Conservation (phyloP, 1,140 invertebrate genomes). For the Sarcophaga bullata region DNA sequence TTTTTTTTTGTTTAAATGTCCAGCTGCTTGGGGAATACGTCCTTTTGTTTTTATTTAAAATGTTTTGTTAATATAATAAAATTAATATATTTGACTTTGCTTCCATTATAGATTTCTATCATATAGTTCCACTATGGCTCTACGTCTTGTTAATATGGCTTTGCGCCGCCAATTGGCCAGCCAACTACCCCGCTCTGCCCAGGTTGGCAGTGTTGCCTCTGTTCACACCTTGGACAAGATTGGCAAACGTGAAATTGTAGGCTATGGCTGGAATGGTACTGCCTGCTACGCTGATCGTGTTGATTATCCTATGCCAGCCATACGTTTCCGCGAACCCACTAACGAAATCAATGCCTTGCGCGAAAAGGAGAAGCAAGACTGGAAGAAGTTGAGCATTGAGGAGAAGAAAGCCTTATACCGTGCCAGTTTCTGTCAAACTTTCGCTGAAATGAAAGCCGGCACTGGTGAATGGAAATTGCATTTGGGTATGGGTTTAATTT, state of each 20-base stretch:
- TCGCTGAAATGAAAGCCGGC: constrained; percentile 87
- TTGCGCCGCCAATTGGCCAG: constrained; percentile 56
- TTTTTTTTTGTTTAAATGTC: neutral
- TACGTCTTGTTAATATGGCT: constrained; percentile 57
- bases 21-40: too few species aligned
- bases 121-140: constrained; percentile 56
- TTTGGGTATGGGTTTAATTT: constrained; percentile 71
- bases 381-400: constrained; percentile 87
- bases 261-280: constrained; percentile 85
- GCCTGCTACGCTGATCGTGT: constrained; percentile 81
- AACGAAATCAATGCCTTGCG: constrained; percentile 76
- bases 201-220: constrained; percentile 56
- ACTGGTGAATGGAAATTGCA: constrained; percentile 90
- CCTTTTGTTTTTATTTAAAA: neutral
- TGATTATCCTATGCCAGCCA: constrained; percentile 89
- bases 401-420: constrained; percentile 95
- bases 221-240: constrained; percentile 67
- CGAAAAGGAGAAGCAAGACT: constrained; percentile 95
- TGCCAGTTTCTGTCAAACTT: constrained; percentile 92
- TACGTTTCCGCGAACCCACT: constrained; percentile 80
- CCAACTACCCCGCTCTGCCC: constrained; percentile 52
- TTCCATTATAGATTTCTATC: constrained; percentile 26
- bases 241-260: constrained; percentile 92
- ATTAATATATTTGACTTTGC: neutral
- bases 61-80: neutral